Conservation (phyloP, 2,113 vertebrate species). For the Vulpes ferrilata region DNA sequence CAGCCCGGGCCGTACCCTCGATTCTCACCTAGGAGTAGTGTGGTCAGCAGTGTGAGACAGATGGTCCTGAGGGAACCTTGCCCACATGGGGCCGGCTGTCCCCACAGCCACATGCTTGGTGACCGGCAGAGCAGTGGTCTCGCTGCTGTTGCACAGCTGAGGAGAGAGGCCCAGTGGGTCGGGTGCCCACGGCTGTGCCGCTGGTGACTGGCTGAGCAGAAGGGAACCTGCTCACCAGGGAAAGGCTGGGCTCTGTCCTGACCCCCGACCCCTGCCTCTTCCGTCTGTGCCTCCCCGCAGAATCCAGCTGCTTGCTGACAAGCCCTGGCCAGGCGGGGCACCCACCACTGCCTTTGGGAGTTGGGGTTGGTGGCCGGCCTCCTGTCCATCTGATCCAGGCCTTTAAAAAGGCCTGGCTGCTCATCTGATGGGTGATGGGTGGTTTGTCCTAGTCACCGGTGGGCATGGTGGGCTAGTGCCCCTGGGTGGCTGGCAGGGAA, state of each 20-base stretch:
- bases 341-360: neutral
- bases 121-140: neutral
- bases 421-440: fast-evolving
- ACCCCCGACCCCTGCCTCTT: fast-evolving
- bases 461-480: fast-evolving
- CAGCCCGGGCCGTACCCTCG: fast-evolving
- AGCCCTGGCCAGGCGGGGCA: neutral
- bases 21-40: fast-evolving
- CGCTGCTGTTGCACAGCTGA: fast-evolving
- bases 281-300: neutral
- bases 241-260: neutral
- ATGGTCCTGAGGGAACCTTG: neutral
- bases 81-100: fast-evolving
- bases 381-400: neutral
- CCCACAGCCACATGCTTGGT: neutral
- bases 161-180: too few species aligned
- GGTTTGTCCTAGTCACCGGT: too few species aligned
- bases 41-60: fast-evolving
- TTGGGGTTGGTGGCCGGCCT: too few species aligned
- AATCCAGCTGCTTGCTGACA: neutral
- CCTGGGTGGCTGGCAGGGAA: neutral
- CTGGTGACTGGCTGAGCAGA: fast-evolving
- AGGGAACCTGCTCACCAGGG: neutral
- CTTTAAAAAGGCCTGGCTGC: neutral
- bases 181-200: neutral